Conservation (phyloP, 1,140 invertebrate species). For the Melanaphis sacchari region DNA sequence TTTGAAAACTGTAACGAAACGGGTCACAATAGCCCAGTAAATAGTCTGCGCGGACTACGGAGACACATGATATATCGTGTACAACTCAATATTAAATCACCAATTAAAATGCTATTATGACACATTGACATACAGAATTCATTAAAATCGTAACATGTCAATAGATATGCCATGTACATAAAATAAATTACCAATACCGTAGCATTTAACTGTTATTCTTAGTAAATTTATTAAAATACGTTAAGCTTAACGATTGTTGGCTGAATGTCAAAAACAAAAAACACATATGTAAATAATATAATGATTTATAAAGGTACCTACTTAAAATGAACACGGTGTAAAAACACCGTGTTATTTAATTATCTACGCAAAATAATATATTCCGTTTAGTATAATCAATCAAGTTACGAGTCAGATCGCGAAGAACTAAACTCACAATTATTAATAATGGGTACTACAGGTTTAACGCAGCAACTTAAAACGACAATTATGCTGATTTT, state of each 20-base stretch:
- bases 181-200: background rate
- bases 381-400: background rate
- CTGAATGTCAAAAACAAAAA: constrained; percentile 3
- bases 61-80: background rate
- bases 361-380: background rate
- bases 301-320: background rate
- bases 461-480: background rate
- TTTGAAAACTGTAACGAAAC: background rate
- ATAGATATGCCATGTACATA: background rate
- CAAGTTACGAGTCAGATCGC: background rate
- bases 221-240: background rate
- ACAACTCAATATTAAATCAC: background rate
- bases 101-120: background rate
- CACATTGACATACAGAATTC: background rate
- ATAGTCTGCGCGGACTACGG: background rate
- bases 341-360: background rate
- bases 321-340: background rate
- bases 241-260: background rate
- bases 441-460: background rate
- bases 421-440: background rate
- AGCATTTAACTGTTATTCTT: background rate
- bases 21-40: background rate
- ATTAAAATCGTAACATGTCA: background rate
- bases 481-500: background rate
- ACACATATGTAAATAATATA: background rate